phyloP scores from a whole-genome alignment of 2,888 invertebrate species.

The Drosophila cognata region DNA sequence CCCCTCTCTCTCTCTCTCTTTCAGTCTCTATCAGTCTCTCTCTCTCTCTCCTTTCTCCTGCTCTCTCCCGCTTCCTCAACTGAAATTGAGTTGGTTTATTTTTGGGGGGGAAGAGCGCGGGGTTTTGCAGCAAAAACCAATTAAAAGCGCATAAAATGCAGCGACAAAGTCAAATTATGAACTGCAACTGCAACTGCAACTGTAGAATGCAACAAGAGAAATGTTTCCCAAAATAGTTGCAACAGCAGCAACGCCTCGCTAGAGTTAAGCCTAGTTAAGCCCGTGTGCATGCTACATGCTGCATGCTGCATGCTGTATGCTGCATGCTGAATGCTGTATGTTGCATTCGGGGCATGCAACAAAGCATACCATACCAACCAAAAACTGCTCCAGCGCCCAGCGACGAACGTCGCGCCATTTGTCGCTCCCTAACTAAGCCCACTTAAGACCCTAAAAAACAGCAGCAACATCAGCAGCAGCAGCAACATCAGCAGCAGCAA shows the following conservation, averaged over 20 bases:
- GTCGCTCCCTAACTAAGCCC: conserved; percentile 79
- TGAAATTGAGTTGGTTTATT: conserved; percentile 56
- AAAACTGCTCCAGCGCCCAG: conserved; percentile 66
- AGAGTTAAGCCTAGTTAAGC: conserved; percentile 77
- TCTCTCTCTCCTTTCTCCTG: neutral
- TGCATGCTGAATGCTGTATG: conserved; percentile 51
- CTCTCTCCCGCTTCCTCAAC: neutral
- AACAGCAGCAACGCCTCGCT: conserved; percentile 46
- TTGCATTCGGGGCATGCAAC: conserved; percentile 57
- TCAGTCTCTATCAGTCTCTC: too few species aligned
- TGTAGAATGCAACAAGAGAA: conserved; percentile 28
- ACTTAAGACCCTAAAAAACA: conserved; percentile 82
- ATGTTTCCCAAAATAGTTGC: conserved; percentile 59
- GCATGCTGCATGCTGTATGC: conserved; percentile 53
- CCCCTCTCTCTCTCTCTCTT: neutral
- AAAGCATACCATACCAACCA: conserved; percentile 51
- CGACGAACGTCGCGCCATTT: conserved; percentile 73
- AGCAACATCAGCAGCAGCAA: conserved; percentile 4
- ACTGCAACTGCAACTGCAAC: conserved; percentile 42
- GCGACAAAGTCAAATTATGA: conserved; percentile 61
- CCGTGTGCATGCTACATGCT: conserved; percentile 58
- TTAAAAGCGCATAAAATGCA: conserved; percentile 59
- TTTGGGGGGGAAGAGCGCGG: neutral
- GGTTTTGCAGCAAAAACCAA: conserved; percentile 34
- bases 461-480: conserved; percentile 28